These are phyloP conservation scores for Poecilia wingei DNA, from an alignment of 2,797 vertebrate genomes.

Conservation along the genomic window DNA sequence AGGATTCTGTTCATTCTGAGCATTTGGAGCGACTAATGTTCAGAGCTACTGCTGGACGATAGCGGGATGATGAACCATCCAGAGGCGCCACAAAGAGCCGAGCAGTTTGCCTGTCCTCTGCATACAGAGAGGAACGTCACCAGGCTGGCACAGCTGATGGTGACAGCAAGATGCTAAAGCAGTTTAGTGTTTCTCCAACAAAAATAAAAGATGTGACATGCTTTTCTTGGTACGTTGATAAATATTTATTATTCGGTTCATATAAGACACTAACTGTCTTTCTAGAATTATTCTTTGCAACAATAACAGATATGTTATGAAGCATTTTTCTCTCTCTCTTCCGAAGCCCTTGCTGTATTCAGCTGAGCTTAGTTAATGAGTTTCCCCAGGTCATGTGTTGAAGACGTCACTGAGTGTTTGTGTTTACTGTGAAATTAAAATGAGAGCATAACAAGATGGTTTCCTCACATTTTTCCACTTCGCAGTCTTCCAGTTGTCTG, in stretches of 20 bases:
- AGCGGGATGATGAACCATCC: constrained; percentile 51
- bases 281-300: not conserved
- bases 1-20: constrained; percentile 52
- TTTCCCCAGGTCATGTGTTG: not conserved
- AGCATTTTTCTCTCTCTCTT: not conserved
- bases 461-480: not conserved
- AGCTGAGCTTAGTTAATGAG: not conserved
- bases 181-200: constrained; percentile 15
- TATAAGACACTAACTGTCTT: not conserved
- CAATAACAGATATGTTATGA: not conserved
- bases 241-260: not conserved
- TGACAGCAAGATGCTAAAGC: constrained; percentile 16
- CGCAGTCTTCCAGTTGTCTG: not conserved
- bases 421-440: not conserved
- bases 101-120: constrained; percentile 45
- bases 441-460: not conserved
- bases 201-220: constrained; percentile 1
- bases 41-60: constrained; percentile 59
- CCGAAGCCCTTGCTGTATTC: not conserved
- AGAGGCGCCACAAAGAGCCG: constrained; percentile 39
- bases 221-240: not conserved
- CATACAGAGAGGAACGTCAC: constrained; percentile 33
- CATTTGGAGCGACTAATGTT: constrained; percentile 31
- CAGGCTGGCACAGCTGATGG: constrained; percentile 23
- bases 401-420: not conserved